Evolutionary conservation across 1,140 invertebrate genomes (phyloP).

Genomic region (Zaprionus inermis): DNA sequence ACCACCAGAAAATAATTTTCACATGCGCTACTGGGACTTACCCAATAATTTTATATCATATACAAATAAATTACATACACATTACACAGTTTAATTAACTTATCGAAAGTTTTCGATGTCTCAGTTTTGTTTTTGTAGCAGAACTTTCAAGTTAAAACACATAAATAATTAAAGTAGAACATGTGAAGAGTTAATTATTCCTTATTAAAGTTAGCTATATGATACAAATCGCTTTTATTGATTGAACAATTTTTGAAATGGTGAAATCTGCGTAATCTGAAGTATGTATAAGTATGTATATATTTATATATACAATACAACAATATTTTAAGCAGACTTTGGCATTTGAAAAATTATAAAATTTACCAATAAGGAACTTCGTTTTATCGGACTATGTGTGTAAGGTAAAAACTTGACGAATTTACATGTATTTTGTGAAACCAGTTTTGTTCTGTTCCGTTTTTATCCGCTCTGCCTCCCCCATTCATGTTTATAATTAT

Average conservation of each 20-base stretch:
- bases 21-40: conserved; percentile 1
- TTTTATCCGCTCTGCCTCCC: conserved; percentile 31
- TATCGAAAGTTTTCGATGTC: neutral
- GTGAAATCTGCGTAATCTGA: conserved; percentile 29
- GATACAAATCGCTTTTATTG: conserved; percentile 27
- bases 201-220: conserved; percentile 3
- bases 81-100: neutral
- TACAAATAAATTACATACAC: neutral
- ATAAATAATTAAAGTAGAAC: conserved; percentile 2
- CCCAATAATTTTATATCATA: neutral
- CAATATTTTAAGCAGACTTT: conserved; percentile 33
- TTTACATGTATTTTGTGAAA: conserved; percentile 40
- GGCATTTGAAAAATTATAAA: conserved; percentile 42
- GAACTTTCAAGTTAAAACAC: neutral
- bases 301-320: conserved; percentile 9
- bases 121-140: conserved; percentile 2
- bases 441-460: conserved; percentile 37
- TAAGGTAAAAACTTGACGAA: conserved; percentile 52
- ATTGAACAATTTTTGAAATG: conserved; percentile 41
- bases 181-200: conserved; percentile 11
- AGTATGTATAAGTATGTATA: conserved; percentile 4
- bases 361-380: conserved; percentile 44
- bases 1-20: neutral
- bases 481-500: conserved; percentile 35
- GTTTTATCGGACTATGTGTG: conserved; percentile 49